Evolutionary conservation across 2,797 vertebrate species (phyloP).

Genomic region (Serranus cabrilla): DNA sequence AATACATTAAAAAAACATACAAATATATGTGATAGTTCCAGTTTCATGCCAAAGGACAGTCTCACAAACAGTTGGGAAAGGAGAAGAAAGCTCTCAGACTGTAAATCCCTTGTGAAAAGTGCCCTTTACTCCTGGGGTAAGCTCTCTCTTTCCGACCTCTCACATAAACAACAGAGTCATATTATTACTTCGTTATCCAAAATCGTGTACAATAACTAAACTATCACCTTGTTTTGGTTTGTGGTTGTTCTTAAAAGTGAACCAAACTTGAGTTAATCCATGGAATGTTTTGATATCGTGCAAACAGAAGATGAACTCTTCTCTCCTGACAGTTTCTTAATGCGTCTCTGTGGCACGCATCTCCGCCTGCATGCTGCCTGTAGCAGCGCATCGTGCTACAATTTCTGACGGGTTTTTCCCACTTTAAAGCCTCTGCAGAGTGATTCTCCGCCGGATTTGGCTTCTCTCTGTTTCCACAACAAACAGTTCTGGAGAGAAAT

Average conservation of each 20-base stretch:
- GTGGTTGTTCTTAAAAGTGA: constrained; percentile 53
- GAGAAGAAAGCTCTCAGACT: constrained; percentile 69
- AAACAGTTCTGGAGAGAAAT: constrained; percentile 69
- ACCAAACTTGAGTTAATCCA: constrained; percentile 49
- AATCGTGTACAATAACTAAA: constrained; percentile 45
- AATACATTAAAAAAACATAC: constrained; percentile 71
- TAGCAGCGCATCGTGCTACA: constrained; percentile 52
- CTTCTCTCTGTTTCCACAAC: constrained; percentile 66
- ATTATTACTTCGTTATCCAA: constrained; percentile 52
- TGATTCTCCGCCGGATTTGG: constrained; percentile 37
- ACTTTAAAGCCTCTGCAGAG: constrained; percentile 46
- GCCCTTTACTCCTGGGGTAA: constrained; percentile 79
- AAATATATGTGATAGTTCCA: constrained; percentile 80
- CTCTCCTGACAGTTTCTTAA: constrained; percentile 57
- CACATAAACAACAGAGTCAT: constrained; percentile 53
- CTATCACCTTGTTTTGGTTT: constrained; percentile 51
- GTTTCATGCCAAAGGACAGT: constrained; percentile 80
- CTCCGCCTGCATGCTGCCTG: constrained; percentile 50
- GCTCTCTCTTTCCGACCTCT: constrained; percentile 51
- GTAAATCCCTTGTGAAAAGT: constrained; percentile 79
- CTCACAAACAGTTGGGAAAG: constrained; percentile 71
- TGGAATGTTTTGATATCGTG: constrained; percentile 76
- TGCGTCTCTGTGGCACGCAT: constrained; percentile 46
- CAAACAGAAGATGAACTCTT: constrained; percentile 49
- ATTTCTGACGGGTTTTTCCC: constrained; percentile 40